Evolutionary conservation across 2,888 invertebrate genomes (phyloP).

Genomic region (Tineola bisselliella): DNA sequence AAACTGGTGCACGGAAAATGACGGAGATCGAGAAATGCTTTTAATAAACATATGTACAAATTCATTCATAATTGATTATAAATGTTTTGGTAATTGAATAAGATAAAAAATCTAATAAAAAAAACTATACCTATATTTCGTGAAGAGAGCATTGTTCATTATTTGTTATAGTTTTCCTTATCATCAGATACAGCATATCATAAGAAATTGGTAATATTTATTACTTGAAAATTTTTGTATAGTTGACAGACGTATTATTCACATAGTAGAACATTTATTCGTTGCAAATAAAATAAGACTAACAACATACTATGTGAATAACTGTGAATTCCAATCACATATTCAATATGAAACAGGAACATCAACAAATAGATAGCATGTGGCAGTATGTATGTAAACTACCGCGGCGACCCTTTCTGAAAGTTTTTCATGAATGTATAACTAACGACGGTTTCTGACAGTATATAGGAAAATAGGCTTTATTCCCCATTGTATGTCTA

Average conservation of each 20-base stretch:
- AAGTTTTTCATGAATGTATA: neutral
- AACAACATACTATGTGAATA: too few species aligned
- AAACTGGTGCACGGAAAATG: neutral
- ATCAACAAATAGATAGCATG: neutral
- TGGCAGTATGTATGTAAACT: neutral
- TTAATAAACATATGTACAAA: neutral
- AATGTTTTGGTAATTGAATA: neutral
- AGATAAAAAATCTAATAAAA: too few species aligned
- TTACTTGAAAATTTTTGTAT: too few species aligned
- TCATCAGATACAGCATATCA: too few species aligned
- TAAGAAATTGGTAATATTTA: too few species aligned
- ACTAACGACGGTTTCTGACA: neutral
- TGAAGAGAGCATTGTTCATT: too few species aligned
- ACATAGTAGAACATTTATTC: too few species aligned
- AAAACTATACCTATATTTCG: too few species aligned
- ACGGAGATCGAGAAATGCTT: neutral
- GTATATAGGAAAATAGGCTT: neutral
- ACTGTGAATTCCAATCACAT: neutral
- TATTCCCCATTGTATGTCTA: neutral
- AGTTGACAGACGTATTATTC: too few species aligned
- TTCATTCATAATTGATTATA: neutral
- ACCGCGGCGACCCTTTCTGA: neutral
- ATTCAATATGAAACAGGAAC: neutral
- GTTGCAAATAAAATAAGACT: too few species aligned
- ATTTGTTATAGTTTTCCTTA: too few species aligned